Evolutionary conservation across 2,113 vertebrate genomes (phyloP).

Genomic region (Zeus faber): DNA sequence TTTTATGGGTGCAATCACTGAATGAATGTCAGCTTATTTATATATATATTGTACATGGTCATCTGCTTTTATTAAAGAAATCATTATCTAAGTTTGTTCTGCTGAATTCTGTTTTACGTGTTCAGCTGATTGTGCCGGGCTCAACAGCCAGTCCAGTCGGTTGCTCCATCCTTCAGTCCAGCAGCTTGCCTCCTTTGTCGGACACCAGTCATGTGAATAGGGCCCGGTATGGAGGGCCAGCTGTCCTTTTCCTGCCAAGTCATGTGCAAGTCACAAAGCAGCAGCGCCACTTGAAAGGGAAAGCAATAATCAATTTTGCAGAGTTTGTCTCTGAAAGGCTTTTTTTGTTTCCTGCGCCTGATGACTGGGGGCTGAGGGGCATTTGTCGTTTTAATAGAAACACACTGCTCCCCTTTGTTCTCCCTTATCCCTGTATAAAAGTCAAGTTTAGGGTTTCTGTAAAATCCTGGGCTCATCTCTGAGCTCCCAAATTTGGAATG

Average conservation of each 20-base stretch:
- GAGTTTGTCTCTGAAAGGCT: slow-evolving; percentile 59
- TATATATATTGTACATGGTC: background rate
- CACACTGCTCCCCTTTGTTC: slow-evolving; percentile 59
- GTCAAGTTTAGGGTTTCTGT: slow-evolving; percentile 48
- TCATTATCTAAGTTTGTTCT: background rate
- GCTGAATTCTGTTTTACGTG: no score
- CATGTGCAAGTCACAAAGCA: slow-evolving; percentile 73
- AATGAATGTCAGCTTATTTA: no score
- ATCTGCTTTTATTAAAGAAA: background rate
- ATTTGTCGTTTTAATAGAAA: slow-evolving; percentile 53
- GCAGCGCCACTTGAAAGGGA: slow-evolving; percentile 63
- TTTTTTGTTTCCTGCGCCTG: slow-evolving; percentile 55
- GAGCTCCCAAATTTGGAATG: slow-evolving; percentile 27
- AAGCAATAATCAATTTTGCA: slow-evolving; percentile 72
- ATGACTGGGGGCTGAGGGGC: slow-evolving; percentile 44
- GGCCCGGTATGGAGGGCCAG: slow-evolving; percentile 56
- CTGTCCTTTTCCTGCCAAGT: slow-evolving; percentile 70
- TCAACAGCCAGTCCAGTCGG: background rate
- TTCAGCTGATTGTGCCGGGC: slow-evolving; percentile 9
- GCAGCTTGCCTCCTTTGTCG: slow-evolving; percentile 50
- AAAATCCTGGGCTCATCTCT: slow-evolving; percentile 30
- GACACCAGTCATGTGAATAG: slow-evolving; percentile 66
- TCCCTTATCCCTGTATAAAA: slow-evolving; percentile 35
- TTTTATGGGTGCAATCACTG: no score
- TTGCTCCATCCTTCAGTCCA: slow-evolving; percentile 1